Base-by-base conservation (phyloP, 2,888 invertebrate genomes). In the Venustoraphidia nigricollis region DNA sequence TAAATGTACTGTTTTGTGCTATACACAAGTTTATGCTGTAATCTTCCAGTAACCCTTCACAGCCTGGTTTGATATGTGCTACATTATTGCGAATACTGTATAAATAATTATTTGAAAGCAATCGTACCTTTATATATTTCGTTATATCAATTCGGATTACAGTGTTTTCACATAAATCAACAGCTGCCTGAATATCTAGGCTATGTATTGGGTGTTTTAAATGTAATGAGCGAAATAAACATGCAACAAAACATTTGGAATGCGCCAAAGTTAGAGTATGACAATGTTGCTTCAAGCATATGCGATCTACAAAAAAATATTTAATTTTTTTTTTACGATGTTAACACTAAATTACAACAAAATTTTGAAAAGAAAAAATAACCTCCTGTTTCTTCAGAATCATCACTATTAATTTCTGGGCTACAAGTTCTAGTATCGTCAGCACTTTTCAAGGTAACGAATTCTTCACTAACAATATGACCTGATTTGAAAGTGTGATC, bases 131-230 rank as follows among this genome's bases (percentile, higher is more conserved):
- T 41, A 84, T 64, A 60, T 81, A 85, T 52, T 78, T 71, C 1
- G 82, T 79, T 48, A 84, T 77, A 58, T 83, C 79, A 52, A 83
- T 75, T 62, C 82, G 80, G 44, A 78, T 66, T 3, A 77, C 62
- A 9, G 73, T 71, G 66, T 83, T 80, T 55, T 80, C 77, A 62
- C 84, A 84, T 54, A 81, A 77, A 54, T 79, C 78, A 54, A 85
- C 76, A 34, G 81, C 81, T 9, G 76, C 73, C 53, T 81, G 76
- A 53, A 84, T 75, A 60, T 85, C 83, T 41, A 71, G 68, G 41
- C 68, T 68, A 55, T 76, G 73, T 17, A 84, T 65, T 44, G 68
- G 67, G 39, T 72, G 68, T 47, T 73, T 75, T 39, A 69, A 65
- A 55, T 79, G 77, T 41, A 85, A 64, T 3, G 81, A 77, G 50